phyloP scores from a whole-genome alignment of 2,113 vertebrate genomes.

The Fulica atra region DNA sequence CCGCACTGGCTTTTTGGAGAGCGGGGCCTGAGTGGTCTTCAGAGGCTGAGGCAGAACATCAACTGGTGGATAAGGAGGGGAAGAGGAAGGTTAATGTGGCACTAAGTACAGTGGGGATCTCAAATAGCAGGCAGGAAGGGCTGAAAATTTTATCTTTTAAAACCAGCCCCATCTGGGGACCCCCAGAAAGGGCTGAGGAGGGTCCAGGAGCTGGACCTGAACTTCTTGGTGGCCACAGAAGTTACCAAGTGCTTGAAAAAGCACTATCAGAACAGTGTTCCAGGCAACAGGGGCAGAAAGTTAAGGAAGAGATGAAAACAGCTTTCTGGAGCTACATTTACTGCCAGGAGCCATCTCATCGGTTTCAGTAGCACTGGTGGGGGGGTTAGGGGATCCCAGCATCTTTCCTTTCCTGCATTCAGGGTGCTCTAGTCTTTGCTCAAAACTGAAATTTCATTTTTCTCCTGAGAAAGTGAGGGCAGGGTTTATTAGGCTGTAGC shows the following conservation, averaged over 20 bases:
- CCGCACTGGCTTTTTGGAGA: background rate
- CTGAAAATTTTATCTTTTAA: background rate
- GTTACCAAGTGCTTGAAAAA: background rate
- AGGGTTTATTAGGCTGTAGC: background rate
- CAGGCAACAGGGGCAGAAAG: background rate
- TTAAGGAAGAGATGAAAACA: background rate
- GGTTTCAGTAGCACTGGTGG: background rate
- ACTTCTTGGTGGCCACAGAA: background rate
- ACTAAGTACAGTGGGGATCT: background rate
- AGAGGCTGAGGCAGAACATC: background rate
- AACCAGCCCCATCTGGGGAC: rapidly evolving
- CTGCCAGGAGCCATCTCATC: background rate
- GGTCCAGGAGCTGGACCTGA: background rate
- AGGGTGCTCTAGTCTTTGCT: background rate
- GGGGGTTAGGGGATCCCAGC: background rate
- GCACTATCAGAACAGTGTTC: rapidly evolving
- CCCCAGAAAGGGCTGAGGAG: background rate
- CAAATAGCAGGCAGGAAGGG: background rate
- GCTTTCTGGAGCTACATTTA: background rate
- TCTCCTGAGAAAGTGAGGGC: background rate
- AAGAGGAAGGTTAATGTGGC: background rate
- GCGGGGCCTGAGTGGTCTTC: background rate
- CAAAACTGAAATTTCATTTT: background rate
- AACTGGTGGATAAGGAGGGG: background rate
- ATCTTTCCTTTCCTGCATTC: background rate